These are phyloP conservation scores for Drosophila paulistorum DNA, from an alignment of 1,140 invertebrate species.

Conservation along the genomic window DNA sequence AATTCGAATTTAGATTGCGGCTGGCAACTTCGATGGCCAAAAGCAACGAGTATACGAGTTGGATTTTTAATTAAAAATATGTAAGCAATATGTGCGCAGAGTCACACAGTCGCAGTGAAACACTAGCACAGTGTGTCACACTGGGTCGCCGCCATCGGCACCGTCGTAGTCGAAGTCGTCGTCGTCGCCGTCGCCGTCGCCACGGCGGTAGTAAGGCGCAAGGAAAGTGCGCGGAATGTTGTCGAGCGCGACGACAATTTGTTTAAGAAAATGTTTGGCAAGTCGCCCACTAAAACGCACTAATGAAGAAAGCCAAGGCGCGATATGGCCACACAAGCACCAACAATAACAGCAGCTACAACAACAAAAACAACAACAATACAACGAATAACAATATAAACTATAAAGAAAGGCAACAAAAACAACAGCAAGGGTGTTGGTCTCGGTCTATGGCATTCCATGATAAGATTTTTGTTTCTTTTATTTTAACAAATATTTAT, in stretches of 20 bases:
- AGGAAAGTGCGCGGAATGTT: conserved; percentile 79
- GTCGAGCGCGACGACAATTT: conserved; percentile 83
- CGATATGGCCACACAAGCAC: conserved; percentile 34
- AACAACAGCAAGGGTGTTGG: conserved; percentile 14
- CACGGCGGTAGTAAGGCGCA: conserved; percentile 49
- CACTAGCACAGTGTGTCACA: conserved; percentile 64
- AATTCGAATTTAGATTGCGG: conserved; percentile 23
- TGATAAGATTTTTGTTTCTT: conserved; percentile 43
- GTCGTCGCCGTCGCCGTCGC: conserved; percentile 9
- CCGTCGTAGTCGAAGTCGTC: conserved; percentile 16
- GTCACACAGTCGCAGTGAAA: conserved; percentile 50
- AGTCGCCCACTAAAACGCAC: conserved; percentile 77
- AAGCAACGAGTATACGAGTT: conserved; percentile 59
- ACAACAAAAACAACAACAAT: conserved; percentile 4
- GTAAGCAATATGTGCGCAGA: conserved; percentile 43
- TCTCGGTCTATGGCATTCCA: conserved; percentile 49
- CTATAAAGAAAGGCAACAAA: conserved; percentile 40
- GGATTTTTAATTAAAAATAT: conserved; percentile 74
- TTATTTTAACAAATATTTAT: conserved; percentile 3
- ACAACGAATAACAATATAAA: conserved; percentile 24
- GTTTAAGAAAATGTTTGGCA: conserved; percentile 82
- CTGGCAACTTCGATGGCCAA: conserved; percentile 54
- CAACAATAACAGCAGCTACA: conserved; percentile 30
- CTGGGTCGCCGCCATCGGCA: conserved; percentile 32
- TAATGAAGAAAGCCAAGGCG: conserved; percentile 58